Conservation (phyloP, 2,888 invertebrate genomes). For the Apoderus coryli region DNA sequence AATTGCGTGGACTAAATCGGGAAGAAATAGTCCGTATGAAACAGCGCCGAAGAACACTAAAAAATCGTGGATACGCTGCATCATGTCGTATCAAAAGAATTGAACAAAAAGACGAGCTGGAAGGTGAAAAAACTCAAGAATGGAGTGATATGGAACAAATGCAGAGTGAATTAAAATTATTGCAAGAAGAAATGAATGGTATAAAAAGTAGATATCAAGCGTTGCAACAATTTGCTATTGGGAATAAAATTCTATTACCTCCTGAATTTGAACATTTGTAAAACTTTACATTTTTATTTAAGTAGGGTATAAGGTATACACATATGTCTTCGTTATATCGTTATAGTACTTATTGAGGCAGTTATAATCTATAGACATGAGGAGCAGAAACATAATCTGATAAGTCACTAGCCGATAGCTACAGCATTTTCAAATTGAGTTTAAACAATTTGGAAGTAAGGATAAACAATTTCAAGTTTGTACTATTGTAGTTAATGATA, state of each 20-base stretch:
- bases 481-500: too few relatives aligned
- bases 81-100: slow-evolving; percentile 88
- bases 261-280: slow-evolving; percentile 47
- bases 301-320: slow-evolving; percentile 1
- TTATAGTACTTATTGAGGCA: too few relatives aligned
- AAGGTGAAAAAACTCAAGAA: slow-evolving; percentile 75
- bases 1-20: slow-evolving; percentile 69
- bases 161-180: slow-evolving; percentile 64
- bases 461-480: too few relatives aligned
- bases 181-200: slow-evolving; percentile 64
- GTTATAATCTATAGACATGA: too few relatives aligned
- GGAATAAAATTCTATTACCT: slow-evolving; percentile 69
- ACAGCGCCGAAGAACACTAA: slow-evolving; percentile 83
- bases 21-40: slow-evolving; percentile 91
- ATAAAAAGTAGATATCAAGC: slow-evolving; percentile 73
- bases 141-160: slow-evolving; percentile 72
- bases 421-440: too few relatives aligned
- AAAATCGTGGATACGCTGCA: slow-evolving; percentile 93
- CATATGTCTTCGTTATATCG: too few relatives aligned
- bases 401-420: too few relatives aligned
- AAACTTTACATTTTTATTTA: not conserved
- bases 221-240: slow-evolving; percentile 67
- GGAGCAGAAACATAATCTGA: too few relatives aligned
- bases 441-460: too few relatives aligned
- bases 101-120: slow-evolving; percentile 87